phyloP scores from a whole-genome alignment of 2,888 invertebrate genomes.

The Drosophila percnosoma region DNA sequence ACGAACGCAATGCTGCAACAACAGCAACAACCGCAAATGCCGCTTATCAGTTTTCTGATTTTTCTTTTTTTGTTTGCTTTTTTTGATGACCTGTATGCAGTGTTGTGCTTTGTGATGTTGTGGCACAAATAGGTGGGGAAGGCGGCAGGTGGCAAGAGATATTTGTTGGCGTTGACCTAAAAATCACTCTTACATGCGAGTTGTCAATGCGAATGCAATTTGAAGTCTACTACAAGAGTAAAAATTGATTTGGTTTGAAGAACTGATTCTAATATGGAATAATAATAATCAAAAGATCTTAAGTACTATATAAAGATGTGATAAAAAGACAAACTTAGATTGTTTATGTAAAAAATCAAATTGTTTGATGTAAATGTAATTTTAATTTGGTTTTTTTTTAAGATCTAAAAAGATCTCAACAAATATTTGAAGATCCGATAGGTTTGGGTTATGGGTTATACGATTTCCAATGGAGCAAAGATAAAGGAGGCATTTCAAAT shows the following conservation, averaged over 20 bases:
- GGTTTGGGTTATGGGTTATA: no score
- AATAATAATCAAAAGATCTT: not conserved
- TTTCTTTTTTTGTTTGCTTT: not conserved
- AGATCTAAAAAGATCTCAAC: no score
- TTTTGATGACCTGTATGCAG: constrained; percentile 13
- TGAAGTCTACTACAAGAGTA: not conserved
- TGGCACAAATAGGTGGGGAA: constrained; percentile 5
- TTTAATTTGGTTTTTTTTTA: no score
- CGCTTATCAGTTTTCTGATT: constrained; percentile 54
- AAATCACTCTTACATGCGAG: not conserved
- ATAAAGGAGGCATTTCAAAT: no score
- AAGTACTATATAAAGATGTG: not conserved
- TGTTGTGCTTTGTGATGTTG: constrained; percentile 12
- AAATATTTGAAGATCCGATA: no score
- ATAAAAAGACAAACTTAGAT: fast-evolving
- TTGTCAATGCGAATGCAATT: not conserved
- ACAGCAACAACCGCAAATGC: constrained; percentile 11
- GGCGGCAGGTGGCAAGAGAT: not conserved
- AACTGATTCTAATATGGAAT: not conserved
- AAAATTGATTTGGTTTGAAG: not conserved
- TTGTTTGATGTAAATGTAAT: no score
- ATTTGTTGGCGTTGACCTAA: not conserved
- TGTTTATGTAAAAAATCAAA: no score
- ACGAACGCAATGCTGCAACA: constrained; percentile 40
- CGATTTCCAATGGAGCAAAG: no score